These are phyloP conservation scores for Edolisoma coerulescens DNA, from an alignment of 2,113 vertebrate species.

Conservation along the genomic window DNA sequence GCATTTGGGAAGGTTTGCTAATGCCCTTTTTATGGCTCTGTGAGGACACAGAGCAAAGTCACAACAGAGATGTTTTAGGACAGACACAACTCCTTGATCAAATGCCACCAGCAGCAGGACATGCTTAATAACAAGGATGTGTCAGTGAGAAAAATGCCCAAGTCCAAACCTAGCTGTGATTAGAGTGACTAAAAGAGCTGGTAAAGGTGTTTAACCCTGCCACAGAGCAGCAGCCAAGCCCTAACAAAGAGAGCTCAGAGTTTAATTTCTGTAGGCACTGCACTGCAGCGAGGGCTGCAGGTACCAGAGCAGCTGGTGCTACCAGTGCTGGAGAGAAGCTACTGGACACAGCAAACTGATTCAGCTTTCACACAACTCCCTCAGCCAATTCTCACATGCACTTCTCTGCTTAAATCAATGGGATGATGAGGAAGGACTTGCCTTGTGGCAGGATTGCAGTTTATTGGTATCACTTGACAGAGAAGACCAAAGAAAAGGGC, in stretches of 20 bases:
- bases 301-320: neutral
- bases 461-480: neutral
- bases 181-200: neutral
- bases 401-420: neutral
- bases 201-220: neutral
- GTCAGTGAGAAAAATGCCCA: neutral
- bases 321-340: neutral
- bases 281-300: neutral
- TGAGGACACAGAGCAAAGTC: neutral
- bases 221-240: neutral
- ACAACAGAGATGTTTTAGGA: neutral
- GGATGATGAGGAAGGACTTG: neutral
- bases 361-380: neutral
- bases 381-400: neutral
- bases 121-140: neutral
- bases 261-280: neutral
- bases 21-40: neutral
- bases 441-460: neutral
- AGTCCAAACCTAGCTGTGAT: neutral
- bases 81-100: neutral
- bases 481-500: neutral
- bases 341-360: fast-evolving
- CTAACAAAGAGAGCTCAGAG: neutral
- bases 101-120: neutral
- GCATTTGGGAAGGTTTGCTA: neutral